Evolutionary conservation across 2,797 vertebrate genomes (phyloP).

Genomic region (Echiichthys vipera): DNA sequence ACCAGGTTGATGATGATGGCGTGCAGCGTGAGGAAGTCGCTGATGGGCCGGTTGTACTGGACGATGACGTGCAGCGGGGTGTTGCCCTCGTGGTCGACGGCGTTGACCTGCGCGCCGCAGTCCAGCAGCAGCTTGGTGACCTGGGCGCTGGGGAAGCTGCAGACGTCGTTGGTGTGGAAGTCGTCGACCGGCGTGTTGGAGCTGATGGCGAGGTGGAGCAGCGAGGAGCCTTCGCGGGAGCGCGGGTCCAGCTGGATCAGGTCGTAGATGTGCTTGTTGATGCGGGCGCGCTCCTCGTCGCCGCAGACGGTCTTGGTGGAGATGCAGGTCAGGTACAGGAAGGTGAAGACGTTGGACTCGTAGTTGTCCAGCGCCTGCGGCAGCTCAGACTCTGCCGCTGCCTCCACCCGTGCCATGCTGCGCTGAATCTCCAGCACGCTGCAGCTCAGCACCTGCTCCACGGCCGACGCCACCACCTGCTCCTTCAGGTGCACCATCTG

Average conservation of each 20-base stretch:
- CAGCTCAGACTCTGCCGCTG: slow-evolving; percentile 85
- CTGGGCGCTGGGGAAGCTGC: slow-evolving; percentile 95
- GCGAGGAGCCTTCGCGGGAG: slow-evolving; percentile 90
- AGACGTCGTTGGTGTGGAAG: slow-evolving; percentile 98
- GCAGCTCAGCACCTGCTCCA: slow-evolving; percentile 94
- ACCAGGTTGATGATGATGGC: slow-evolving; percentile 97
- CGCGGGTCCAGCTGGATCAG: slow-evolving; percentile 94
- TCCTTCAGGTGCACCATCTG: slow-evolving; percentile 99
- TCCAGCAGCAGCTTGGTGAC: slow-evolving; percentile 95
- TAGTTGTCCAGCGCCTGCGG: slow-evolving; percentile 91
- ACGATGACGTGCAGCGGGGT: slow-evolving; percentile 96
- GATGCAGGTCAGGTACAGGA: slow-evolving; percentile 96
- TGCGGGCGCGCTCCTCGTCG: slow-evolving; percentile 88
- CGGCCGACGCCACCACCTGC: slow-evolving; percentile 86
- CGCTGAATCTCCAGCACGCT: slow-evolving; percentile 95
- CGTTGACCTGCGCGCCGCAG: slow-evolving; percentile 94
- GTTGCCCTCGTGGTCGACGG: slow-evolving; percentile 93
- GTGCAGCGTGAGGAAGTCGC: slow-evolving; percentile 97
- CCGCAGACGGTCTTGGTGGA: slow-evolving; percentile 93
- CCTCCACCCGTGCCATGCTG: slow-evolving; percentile 88
- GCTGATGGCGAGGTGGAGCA: slow-evolving; percentile 96
- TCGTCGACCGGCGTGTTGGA: slow-evolving; percentile 94
- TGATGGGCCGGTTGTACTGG: slow-evolving; percentile 98
- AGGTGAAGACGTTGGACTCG: slow-evolving; percentile 96
- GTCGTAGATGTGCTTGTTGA: slow-evolving; percentile 97